phyloP scores from a whole-genome alignment of 2,888 invertebrate genomes.

The Cybosia mesomella region DNA sequence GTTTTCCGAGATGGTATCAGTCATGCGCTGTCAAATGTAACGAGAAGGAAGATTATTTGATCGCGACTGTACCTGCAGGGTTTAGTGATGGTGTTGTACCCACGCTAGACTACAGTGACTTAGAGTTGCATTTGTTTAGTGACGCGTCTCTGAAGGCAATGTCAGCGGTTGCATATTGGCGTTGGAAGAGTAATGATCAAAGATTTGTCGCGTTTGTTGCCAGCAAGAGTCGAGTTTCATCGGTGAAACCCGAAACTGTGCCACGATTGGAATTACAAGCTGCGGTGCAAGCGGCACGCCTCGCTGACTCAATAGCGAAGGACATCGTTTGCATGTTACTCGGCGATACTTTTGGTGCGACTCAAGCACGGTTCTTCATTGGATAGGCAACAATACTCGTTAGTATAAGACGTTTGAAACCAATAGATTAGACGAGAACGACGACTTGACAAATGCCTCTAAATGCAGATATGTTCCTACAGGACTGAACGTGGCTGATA shows the following conservation, averaged over 20 bases:
- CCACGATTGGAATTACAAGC: conserved; percentile 9
- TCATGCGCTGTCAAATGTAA: background rate
- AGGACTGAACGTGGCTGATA: background rate
- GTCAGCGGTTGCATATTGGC: conserved; percentile 13
- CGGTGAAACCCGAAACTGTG: background rate
- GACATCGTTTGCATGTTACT: conserved; percentile 14
- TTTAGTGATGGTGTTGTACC: background rate
- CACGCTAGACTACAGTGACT: background rate
- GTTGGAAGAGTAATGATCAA: too few species aligned
- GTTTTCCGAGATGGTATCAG: background rate
- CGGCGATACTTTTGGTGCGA: background rate
- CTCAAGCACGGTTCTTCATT: background rate
- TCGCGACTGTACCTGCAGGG: too few species aligned
- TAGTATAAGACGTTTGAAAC: background rate
- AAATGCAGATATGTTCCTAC: conserved; percentile 3
- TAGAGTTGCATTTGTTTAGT: conserved; percentile 13
- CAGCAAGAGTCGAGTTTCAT: background rate
- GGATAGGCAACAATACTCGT: background rate
- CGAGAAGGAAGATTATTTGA: background rate
- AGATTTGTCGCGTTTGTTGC: background rate
- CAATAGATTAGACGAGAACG: background rate
- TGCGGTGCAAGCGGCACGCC: conserved; percentile 4
- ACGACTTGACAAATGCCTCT: background rate
- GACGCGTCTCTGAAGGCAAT: conserved; percentile 14
- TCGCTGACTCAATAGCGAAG: conserved; percentile 6